phyloP scores from a whole-genome alignment of 2,797 vertebrate genomes.

The Sebastes minor region DNA sequence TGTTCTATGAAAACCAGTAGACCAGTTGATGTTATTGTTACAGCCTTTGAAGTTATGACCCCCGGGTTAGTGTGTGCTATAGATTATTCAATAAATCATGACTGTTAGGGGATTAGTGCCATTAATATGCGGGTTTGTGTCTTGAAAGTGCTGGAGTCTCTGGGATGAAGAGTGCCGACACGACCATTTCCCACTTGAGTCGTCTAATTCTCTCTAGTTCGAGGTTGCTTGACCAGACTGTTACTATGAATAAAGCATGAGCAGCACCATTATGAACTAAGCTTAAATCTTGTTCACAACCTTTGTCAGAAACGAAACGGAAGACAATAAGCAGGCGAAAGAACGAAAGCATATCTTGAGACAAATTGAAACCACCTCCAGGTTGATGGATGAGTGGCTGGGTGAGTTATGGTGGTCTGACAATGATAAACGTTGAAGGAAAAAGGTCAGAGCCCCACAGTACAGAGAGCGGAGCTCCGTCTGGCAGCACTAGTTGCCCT shows the following conservation, averaged over 20 bases:
- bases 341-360: slow-evolving; percentile 6
- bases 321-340: slow-evolving; percentile 15
- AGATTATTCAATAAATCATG: slow-evolving; percentile 50
- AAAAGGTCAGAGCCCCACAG: slow-evolving; percentile 36
- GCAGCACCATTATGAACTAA: slow-evolving; percentile 2
- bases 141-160: not conserved
- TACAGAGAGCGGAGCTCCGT: not conserved
- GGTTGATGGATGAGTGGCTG: slow-evolving; percentile 7
- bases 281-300: not conserved
- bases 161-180: slow-evolving; percentile 11
- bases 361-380: slow-evolving; percentile 47
- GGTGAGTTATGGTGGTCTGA: slow-evolving; percentile 53
- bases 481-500: slow-evolving; percentile 5
- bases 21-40: slow-evolving; percentile 50
- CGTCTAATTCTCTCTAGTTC: slow-evolving; percentile 2
- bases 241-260: slow-evolving; percentile 3
- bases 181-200: slow-evolving; percentile 2
- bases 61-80: slow-evolving; percentile 32
- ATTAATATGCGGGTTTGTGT: slow-evolving; percentile 29
- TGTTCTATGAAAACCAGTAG: slow-evolving; percentile 45
- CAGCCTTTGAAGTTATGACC: slow-evolving; percentile 55
- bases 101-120: slow-evolving; percentile 16
- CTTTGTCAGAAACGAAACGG: slow-evolving; percentile 5
- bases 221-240: slow-evolving; percentile 6
- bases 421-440: slow-evolving; percentile 30